phyloP scores from a whole-genome alignment of 1,140 invertebrate genomes.

The Trichonephila clavata region DNA sequence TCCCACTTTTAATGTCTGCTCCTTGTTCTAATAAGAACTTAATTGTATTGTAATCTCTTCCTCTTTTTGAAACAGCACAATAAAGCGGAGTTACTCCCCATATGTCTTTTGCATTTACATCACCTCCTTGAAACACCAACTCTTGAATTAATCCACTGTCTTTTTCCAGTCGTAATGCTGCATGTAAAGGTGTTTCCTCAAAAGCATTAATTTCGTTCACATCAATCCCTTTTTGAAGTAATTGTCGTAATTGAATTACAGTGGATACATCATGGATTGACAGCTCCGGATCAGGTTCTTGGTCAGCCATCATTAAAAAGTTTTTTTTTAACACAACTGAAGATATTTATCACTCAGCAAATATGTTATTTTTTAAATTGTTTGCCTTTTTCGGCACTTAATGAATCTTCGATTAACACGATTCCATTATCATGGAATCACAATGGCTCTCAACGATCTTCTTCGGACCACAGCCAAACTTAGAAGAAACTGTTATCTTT shows the following conservation, averaged over 20 bases:
- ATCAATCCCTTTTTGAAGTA: background rate
- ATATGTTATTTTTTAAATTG: no score
- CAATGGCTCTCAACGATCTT: no score
- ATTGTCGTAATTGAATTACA: background rate
- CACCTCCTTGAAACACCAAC: background rate
- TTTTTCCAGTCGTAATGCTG: background rate
- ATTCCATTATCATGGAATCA: no score
- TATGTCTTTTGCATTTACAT: constrained; percentile 5
- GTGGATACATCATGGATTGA: background rate
- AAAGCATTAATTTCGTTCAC: constrained; percentile 5
- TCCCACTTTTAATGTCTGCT: background rate
- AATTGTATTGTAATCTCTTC: background rate
- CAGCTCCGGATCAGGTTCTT: no score
- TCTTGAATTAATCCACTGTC: background rate
- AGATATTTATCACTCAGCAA: no score
- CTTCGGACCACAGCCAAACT: no score
- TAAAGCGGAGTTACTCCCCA: constrained; percentile 25
- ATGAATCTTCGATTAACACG: no score
- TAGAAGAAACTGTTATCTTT: no score
- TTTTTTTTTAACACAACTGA: no score
- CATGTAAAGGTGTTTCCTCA: background rate
- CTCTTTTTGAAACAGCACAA: background rate
- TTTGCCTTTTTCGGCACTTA: no score
- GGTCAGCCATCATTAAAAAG: background rate
- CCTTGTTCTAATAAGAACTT: constrained; percentile 7